Percentiles rank a stretch among this genome's conserved stretches.
Evolutionary conservation across 2,113 vertebrate genomes (phyloP).

Genomic region (Seriola dumerili): DNA sequence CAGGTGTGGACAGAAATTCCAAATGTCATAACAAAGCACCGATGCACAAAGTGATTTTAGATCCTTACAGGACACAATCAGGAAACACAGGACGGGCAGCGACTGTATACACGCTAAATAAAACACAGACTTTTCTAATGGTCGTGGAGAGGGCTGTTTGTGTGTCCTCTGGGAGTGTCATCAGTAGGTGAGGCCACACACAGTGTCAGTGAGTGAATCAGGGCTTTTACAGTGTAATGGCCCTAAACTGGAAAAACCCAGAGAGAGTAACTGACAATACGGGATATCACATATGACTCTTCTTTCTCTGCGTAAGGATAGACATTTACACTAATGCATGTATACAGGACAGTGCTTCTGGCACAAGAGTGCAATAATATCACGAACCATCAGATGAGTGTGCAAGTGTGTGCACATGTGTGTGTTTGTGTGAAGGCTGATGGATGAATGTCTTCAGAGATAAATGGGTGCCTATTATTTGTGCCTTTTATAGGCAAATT

Average conservation of each 20-base stretch:
- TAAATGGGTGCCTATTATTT: slow-evolving; percentile 75
- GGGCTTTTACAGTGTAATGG: slow-evolving; percentile 36
- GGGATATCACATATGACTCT: slow-evolving; percentile 15
- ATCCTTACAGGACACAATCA: neutral
- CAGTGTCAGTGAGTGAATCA: slow-evolving; percentile 38
- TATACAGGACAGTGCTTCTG: slow-evolving; percentile 52
- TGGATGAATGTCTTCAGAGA: slow-evolving; percentile 69
- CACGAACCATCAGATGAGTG: slow-evolving; percentile 41
- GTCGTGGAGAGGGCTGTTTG: neutral
- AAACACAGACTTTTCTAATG: neutral
- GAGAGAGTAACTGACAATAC: slow-evolving; percentile 34
- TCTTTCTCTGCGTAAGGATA: slow-evolving; percentile 24
- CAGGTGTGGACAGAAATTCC: neutral
- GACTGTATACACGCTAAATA: neutral
- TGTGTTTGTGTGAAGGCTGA: slow-evolving; percentile 39
- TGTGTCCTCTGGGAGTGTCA: slow-evolving; percentile 48
- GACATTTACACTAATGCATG: slow-evolving; percentile 56
- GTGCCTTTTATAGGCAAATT: slow-evolving; percentile 69
- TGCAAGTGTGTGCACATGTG: slow-evolving; percentile 16
- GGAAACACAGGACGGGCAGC: neutral
- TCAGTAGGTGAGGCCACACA: slow-evolving; percentile 57
- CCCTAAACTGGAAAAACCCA: slow-evolving; percentile 47
- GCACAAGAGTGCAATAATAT: slow-evolving; percentile 64
- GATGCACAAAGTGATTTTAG: neutral
- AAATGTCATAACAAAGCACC: slow-evolving; percentile 5